phyloP scores from a whole-genome alignment of 2,888 invertebrate genomes.

The Phortica magna region DNA sequence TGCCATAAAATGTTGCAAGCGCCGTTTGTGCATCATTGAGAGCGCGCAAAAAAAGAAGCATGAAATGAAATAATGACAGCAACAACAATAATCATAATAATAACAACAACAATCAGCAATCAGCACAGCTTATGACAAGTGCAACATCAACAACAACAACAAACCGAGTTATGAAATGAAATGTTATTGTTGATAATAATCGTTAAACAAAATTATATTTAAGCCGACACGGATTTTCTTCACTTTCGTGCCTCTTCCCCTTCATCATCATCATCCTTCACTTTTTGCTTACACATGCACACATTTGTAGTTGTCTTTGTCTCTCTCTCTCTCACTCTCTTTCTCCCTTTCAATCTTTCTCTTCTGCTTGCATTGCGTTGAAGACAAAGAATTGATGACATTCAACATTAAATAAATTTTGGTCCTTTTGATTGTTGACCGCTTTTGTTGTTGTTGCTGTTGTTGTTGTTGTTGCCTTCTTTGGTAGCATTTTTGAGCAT shows the following conservation, averaged over 20 bases:
- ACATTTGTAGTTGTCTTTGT: neutral
- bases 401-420: constrained; percentile 64
- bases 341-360: neutral
- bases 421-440: constrained; percentile 30
- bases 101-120: constrained; percentile 38
- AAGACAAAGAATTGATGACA: constrained; percentile 50
- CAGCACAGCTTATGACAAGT: neutral
- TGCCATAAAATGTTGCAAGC: constrained; percentile 8
- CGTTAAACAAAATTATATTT: constrained; percentile 65
- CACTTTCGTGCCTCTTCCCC: neutral
- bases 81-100: constrained; percentile 23
- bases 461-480: constrained; percentile 27
- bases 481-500: neutral
- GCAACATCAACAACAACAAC: constrained; percentile 47
- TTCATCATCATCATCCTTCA: no score
- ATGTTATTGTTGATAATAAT: constrained; percentile 36
- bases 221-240: neutral
- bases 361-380: neutral
- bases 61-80: constrained; percentile 2
- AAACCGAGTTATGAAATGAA: constrained; percentile 35
- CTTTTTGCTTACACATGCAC: neutral
- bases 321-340: neutral
- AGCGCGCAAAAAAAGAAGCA: neutral
- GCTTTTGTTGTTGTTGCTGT: constrained; percentile 31
- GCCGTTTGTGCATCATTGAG: no score